Conservation (phyloP, 2,888 invertebrate genomes). For the Nebria brevicollis region DNA sequence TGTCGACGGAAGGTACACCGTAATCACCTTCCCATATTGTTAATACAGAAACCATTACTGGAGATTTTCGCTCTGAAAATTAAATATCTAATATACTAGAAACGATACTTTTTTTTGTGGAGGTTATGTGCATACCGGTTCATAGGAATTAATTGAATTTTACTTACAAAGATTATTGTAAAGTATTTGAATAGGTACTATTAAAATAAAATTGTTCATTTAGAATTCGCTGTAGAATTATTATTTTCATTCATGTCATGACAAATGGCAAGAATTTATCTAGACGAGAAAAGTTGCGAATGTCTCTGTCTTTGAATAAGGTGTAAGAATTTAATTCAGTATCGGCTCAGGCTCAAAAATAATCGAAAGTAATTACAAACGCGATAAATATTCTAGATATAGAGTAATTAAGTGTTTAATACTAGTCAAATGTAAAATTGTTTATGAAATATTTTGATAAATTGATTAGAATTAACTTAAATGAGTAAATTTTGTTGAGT, state of each 20-base stretch:
- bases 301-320: too few relatives aligned
- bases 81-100: neutral
- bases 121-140: neutral
- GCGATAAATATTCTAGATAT: too few relatives aligned
- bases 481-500: too few relatives aligned
- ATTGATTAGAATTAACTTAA: too few relatives aligned
- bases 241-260: neutral
- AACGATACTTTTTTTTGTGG: neutral
- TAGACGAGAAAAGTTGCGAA: too few relatives aligned
- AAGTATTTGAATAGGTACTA: neutral
- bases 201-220: neutral
- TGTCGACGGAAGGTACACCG: slow-evolving; percentile 40
- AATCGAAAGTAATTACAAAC: too few relatives aligned
- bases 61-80: slow-evolving; percentile 7
- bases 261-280: too few relatives aligned
- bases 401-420: too few relatives aligned
- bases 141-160: neutral
- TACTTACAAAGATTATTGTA: neutral
- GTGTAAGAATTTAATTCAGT: too few relatives aligned
- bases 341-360: too few relatives aligned
- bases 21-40: slow-evolving; percentile 42
- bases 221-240: neutral
- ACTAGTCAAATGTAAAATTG: too few relatives aligned
- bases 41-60: slow-evolving; percentile 36
- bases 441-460: too few relatives aligned